A percentile compares a stretch with the other conserved stretches of the same genome.
Conservation (phyloP, 2,113 vertebrate genomes). For the Chaetops frenatus region DNA sequence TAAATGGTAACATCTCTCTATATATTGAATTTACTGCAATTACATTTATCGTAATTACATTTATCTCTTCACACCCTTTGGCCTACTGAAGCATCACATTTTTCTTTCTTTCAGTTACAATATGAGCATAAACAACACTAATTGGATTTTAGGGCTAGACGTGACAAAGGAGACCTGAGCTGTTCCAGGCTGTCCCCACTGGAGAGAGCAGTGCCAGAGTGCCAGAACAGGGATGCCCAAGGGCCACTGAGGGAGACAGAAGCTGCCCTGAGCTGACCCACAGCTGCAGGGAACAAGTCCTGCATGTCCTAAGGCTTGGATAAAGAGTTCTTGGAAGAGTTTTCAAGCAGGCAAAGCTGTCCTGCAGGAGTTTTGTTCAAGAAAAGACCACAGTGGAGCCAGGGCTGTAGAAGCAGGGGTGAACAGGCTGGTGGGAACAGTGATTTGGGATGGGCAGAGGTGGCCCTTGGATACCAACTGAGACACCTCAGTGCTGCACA, state of each 20-base stretch:
- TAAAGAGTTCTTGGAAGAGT: not conserved
- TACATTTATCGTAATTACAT: not conserved
- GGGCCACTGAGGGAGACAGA: not conserved
- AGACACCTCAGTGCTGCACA: not conserved
- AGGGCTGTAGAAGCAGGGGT: not conserved
- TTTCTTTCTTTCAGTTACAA: not conserved
- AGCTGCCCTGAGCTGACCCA: not conserved
- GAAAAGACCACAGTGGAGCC: not conserved
- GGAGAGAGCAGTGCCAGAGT: fast-evolving
- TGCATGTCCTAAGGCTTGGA: not conserved
- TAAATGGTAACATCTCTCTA: not conserved
- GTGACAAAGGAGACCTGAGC: not conserved
- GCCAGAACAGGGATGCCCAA: not conserved
- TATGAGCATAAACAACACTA: not conserved
- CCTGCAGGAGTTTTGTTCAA: not conserved
- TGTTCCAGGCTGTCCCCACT: not conserved
- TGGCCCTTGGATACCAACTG: not conserved
- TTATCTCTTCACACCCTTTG: not conserved
- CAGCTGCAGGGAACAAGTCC: not conserved
- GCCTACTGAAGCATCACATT: not conserved
- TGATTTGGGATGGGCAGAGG: not conserved
- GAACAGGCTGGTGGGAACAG: not conserved
- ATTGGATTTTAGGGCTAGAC: not conserved
- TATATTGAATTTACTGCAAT: not conserved
- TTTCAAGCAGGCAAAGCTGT: not conserved